Evolutionary conservation across 1,140 invertebrate genomes (phyloP).

Genomic region (Euwallacea similis): DNA sequence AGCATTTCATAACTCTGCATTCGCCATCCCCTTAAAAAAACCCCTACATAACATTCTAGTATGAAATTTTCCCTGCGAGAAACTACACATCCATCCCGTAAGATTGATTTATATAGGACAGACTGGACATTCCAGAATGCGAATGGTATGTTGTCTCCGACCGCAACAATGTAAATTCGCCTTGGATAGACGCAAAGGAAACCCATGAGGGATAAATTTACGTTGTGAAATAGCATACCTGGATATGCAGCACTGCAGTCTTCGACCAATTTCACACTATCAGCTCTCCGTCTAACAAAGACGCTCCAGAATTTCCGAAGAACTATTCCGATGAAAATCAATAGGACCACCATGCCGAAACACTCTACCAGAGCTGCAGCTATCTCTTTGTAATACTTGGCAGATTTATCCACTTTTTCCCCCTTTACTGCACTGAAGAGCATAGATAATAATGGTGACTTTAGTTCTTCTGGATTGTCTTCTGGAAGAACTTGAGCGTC

Average conservation of each 20-base stretch:
- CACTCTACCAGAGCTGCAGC: slow-evolving; percentile 57
- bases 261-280: slow-evolving; percentile 61
- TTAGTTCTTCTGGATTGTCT: slow-evolving; percentile 52
- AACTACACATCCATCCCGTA: too few species aligned
- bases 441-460: slow-evolving; percentile 61
- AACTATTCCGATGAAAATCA: slow-evolving; percentile 54
- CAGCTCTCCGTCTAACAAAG: slow-evolving; percentile 50
- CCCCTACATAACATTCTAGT: too few species aligned
- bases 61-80: too few species aligned
- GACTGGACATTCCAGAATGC: slow-evolving; percentile 9
- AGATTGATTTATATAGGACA: too few species aligned
- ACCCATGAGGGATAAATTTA: background rate
- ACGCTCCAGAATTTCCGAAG: slow-evolving; percentile 15
- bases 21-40: too few species aligned
- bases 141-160: slow-evolving; percentile 13
- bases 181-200: background rate
- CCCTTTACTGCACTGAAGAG: slow-evolving; percentile 61
- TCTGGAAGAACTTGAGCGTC: slow-evolving; percentile 57
- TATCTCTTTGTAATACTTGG: slow-evolving; percentile 59
- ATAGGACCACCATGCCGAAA: slow-evolving; percentile 58
- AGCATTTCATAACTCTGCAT: too few species aligned
- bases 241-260: slow-evolving; percentile 55
- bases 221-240: slow-evolving; percentile 42
- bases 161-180: slow-evolving; percentile 8
- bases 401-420: slow-evolving; percentile 57